Percentiles rank a stretch among this genome's conserved stretches.
phyloP scores from a whole-genome alignment of 2,797 vertebrate species.

The Alca torda region DNA sequence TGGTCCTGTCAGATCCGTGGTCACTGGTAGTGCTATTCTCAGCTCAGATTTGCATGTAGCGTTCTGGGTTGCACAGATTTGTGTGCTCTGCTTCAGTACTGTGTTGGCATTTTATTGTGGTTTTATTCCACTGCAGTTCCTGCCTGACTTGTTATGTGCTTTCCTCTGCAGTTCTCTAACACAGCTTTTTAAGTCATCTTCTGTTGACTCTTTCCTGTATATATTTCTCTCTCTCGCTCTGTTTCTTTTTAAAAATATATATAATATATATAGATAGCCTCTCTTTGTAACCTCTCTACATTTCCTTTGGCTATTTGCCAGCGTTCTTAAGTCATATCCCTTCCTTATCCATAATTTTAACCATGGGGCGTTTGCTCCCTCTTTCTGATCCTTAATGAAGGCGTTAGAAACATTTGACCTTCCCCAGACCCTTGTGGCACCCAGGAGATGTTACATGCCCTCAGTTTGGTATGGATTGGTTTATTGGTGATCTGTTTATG shows the following conservation, averaged over 20 bases:
- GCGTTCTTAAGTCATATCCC: neutral
- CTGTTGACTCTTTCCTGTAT: neutral
- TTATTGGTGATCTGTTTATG: neutral
- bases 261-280: neutral
- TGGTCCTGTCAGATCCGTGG: neutral
- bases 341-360: neutral
- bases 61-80: slow-evolving; percentile 24
- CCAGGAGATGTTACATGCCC: neutral
- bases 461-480: neutral
- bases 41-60: slow-evolving; percentile 42
- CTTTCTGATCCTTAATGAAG: neutral
- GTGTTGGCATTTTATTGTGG: slow-evolving; percentile 57
- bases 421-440: neutral
- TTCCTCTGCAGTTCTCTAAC: slow-evolving; percentile 52
- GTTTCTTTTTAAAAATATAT: neutral
- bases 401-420: neutral
- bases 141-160: slow-evolving; percentile 52
- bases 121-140: slow-evolving; percentile 61
- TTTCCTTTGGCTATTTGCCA: neutral
- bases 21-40: slow-evolving; percentile 40
- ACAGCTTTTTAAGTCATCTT: slow-evolving; percentile 43
- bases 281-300: neutral
- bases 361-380: neutral
- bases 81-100: slow-evolving; percentile 19
- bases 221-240: neutral